Conservation (phyloP, 2,888 invertebrate genomes). For the Linnaemya tessellans region DNA sequence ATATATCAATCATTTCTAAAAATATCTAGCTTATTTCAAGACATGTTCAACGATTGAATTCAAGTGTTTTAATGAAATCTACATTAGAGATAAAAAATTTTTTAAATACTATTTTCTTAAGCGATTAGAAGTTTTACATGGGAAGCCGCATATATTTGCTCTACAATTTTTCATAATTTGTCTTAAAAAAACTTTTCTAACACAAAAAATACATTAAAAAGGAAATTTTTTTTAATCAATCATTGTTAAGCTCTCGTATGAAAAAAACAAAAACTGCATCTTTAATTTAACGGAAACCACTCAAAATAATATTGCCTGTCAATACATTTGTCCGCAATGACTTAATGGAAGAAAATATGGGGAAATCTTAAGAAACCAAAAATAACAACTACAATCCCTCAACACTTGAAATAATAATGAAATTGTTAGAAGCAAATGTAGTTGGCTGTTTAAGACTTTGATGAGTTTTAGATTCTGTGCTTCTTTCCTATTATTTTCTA, state of each 20-base stretch:
- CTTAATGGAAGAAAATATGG: constrained; percentile 23
- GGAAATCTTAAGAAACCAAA: constrained; percentile 17
- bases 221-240: constrained; percentile 30
- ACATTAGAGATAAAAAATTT: too few species aligned
- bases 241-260: constrained; percentile 16
- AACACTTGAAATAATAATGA: constrained; percentile 56
- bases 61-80: too few species aligned
- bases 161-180: not conserved
- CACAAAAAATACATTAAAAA: constrained; percentile 1
- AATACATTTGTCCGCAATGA: constrained; percentile 55
- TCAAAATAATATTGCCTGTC: constrained; percentile 64
- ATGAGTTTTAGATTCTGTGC: constrained; percentile 44
- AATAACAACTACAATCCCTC: constrained; percentile 30
- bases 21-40: too few species aligned
- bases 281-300: constrained; percentile 68
- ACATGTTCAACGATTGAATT: too few species aligned
- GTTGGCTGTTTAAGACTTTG: constrained; percentile 37
- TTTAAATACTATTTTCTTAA: too few species aligned
- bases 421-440: constrained; percentile 41
- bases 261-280: constrained; percentile 39
- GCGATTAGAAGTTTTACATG: not conserved
- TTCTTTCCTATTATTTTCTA: not conserved
- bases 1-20: too few species aligned
- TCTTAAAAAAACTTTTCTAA: not conserved
- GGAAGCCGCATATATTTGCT: not conserved